phyloP scores from a whole-genome alignment of 2,797 vertebrate species.

The Atherinosoma microstoma region DNA sequence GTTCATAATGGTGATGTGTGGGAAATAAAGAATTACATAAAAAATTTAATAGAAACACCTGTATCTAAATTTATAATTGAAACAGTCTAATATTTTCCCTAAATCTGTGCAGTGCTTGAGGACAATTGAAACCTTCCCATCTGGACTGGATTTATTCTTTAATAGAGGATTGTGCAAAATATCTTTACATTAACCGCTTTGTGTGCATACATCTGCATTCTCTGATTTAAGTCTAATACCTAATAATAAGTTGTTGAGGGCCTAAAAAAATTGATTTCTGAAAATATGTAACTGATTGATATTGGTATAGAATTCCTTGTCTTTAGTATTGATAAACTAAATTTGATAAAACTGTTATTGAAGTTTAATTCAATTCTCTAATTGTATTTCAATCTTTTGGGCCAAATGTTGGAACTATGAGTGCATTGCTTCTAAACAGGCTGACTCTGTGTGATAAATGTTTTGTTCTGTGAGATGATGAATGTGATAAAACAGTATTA shows the following conservation, averaged over 20 bases:
- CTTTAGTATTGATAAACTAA: background rate
- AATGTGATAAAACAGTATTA: constrained; percentile 66
- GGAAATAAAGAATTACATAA: too few relatives aligned
- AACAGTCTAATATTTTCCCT: background rate
- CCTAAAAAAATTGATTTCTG: background rate
- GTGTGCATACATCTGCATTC: background rate
- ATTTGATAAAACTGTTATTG: background rate
- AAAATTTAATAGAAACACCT: background rate
- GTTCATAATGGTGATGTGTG: too few relatives aligned
- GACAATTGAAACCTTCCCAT: background rate
- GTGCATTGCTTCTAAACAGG: constrained; percentile 41
- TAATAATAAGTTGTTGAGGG: background rate
- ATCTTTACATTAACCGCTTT: background rate
- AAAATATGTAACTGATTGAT: background rate
- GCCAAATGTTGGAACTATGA: constrained; percentile 55
- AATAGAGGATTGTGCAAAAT: background rate
- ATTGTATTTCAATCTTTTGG: background rate
- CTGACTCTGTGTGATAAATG: constrained; percentile 46
- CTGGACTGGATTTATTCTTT: too few relatives aligned
- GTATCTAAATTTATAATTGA: background rate
- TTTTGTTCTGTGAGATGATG: constrained; percentile 48
- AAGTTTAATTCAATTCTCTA: background rate
- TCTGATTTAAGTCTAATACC: background rate
- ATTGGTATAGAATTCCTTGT: background rate
- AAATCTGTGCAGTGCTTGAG: background rate